Percentiles rank a stretch among this genome's conserved stretches.
Conservation (phyloP, 53 echinoderm and acorn worm genomes). For the Henricia sp. region DNA sequence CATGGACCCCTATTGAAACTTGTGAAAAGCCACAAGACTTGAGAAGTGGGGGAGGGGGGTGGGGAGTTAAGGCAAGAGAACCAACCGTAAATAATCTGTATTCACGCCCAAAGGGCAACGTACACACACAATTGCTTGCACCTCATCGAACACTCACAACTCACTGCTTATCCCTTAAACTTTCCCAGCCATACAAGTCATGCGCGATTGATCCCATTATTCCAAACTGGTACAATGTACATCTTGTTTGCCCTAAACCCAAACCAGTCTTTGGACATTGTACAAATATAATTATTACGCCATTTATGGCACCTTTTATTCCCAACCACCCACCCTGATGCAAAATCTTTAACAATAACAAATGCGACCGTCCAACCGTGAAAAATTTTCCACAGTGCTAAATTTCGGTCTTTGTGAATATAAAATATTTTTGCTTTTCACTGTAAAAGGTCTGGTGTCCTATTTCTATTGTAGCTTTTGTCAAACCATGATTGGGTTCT, state of each 20-base stretch:
- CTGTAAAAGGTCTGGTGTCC: background rate
- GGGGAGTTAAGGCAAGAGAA: too few relatives aligned
- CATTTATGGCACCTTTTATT: slow-evolving; percentile 38
- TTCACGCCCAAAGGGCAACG: too few relatives aligned
- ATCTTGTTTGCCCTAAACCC: slow-evolving; percentile 18
- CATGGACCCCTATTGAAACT: too few relatives aligned
- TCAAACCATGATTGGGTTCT: background rate
- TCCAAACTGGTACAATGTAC: background rate
- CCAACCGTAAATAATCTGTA: too few relatives aligned
- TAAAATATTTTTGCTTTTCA: background rate
- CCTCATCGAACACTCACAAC: too few relatives aligned
- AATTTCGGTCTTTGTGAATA: background rate
- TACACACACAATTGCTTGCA: too few relatives aligned
- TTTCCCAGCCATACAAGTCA: slow-evolving; percentile 20
- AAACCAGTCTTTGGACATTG: slow-evolving; percentile 14
- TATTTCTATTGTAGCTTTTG: slow-evolving; percentile 13
- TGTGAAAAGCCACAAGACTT: too few relatives aligned
- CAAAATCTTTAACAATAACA: slow-evolving; percentile 8
- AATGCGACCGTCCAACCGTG: background rate
- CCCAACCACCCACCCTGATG: slow-evolving; percentile 18
- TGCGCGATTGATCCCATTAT: slow-evolving; percentile 32
- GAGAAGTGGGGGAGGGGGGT: too few relatives aligned
- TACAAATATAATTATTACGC: slow-evolving; percentile 40
- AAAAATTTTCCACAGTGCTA: background rate
- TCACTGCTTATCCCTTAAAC: background rate